phyloP scores from a whole-genome alignment of 2,888 invertebrate genomes.

The Andrena flavipes region DNA sequence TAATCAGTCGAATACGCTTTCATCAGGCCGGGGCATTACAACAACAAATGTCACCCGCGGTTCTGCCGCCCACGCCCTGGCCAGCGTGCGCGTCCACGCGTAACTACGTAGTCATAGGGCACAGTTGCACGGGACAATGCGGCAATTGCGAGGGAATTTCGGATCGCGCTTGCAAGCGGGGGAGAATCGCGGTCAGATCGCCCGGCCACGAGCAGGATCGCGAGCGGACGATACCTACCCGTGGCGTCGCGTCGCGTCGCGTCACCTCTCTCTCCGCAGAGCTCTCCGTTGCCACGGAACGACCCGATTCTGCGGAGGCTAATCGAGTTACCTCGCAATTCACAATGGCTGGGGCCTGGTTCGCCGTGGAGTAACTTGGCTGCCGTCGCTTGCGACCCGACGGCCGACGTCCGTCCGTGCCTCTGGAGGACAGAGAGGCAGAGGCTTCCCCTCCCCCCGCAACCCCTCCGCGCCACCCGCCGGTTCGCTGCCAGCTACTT shows the following conservation, averaged over 20 bases:
- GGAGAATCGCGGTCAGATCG: background rate
- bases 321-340: slow-evolving; percentile 75
- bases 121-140: too few relatives aligned
- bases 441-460: background rate
- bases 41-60: too few relatives aligned
- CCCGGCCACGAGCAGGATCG: background rate
- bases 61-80: too few relatives aligned
- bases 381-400: background rate
- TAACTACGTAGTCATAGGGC: too few relatives aligned
- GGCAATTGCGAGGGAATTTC: background rate
- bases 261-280: background rate
- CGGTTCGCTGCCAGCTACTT: slow-evolving; percentile 70
- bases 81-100: too few relatives aligned
- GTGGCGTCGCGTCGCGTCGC: background rate
- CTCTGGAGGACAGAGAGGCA: slow-evolving; percentile 3
- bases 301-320: slow-evolving; percentile 61
- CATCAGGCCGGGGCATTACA: too few relatives aligned
- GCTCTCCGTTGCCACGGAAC: slow-evolving; percentile 5
- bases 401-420: background rate
- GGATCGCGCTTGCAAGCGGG: background rate
- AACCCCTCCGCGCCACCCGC: background rate
- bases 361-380: slow-evolving; percentile 2
- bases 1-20: too few relatives aligned
- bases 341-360: slow-evolving; percentile 64
- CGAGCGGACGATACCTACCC: background rate